Percentiles rank a stretch among this genome's conserved stretches.
These are phyloP conservation scores for Macrotis lagotis DNA, from an alignment of 2,113 vertebrate species.

Conservation along the genomic window DNA sequence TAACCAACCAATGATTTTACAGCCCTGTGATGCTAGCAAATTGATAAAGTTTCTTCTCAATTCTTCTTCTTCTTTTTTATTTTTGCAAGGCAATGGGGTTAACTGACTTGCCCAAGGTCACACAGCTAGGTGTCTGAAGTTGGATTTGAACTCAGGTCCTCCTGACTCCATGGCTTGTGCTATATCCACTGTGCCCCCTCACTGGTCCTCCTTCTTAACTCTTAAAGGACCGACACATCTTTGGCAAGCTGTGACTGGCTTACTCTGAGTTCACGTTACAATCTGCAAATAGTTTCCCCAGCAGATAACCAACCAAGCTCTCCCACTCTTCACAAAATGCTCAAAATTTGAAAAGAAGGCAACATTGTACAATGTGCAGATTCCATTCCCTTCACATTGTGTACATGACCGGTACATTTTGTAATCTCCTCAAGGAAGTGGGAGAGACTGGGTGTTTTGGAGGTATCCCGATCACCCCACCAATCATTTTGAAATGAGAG, in stretches of 20 bases:
- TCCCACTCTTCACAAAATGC: not conserved
- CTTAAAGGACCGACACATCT: not conserved
- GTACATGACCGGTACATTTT: not conserved
- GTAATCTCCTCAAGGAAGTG: not conserved
- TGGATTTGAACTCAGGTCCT: too few species aligned
- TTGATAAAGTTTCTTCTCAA: not conserved
- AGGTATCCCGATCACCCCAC: not conserved
- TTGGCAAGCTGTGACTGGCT: not conserved
- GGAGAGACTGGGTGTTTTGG: too few species aligned
- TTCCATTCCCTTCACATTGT: too few species aligned
- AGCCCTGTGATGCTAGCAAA: not conserved
- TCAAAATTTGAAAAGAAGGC: not conserved
- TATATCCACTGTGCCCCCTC: too few species aligned
- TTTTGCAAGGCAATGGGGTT: too few species aligned
- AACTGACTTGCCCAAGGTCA: too few species aligned
- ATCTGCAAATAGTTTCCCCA: not conserved
- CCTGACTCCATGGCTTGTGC: too few species aligned
- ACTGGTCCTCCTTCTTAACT: too few species aligned
- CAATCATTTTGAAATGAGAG: slow-evolving; percentile 27
- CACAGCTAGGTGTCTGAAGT: too few species aligned
- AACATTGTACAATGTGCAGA: not conserved
- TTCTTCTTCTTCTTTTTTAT: too few species aligned
- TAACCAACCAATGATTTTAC: not conserved
- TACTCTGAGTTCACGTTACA: not conserved
- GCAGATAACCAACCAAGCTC: too few species aligned